Percentiles rank a stretch among this genome's conserved stretches.
Evolutionary conservation across 2,888 invertebrate genomes (phyloP).

Genomic region (Acrocyrtus sp.): DNA sequence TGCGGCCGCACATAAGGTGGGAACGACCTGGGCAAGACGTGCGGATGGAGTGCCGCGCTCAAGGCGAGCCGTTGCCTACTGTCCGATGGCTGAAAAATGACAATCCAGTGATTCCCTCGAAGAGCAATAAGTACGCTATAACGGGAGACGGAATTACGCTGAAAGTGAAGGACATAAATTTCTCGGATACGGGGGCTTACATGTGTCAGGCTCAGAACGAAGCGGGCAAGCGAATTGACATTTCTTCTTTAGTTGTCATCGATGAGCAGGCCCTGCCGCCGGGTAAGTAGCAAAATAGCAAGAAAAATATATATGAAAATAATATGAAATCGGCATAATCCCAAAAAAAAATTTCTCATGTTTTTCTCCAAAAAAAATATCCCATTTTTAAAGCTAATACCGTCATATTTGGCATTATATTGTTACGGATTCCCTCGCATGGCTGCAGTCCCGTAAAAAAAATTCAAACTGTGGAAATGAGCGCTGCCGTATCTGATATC

Average conservation of each 20-base stretch:
- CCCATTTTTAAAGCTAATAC: too few relatives aligned
- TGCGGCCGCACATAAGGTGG: slow-evolving; percentile 77
- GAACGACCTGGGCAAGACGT: slow-evolving; percentile 76
- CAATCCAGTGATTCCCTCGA: slow-evolving; percentile 71
- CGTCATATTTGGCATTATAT: too few relatives aligned
- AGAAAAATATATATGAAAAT: too few relatives aligned
- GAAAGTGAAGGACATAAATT: slow-evolving; percentile 73
- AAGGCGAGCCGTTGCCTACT: slow-evolving; percentile 47
- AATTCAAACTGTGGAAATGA: too few relatives aligned
- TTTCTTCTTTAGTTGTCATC: slow-evolving; percentile 78
- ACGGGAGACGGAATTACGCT: slow-evolving; percentile 76
- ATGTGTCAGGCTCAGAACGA: slow-evolving; percentile 79
- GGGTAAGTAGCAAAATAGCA: slow-evolving; percentile 48
- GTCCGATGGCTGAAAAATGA: slow-evolving; percentile 80
- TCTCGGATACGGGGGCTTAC: slow-evolving; percentile 80
- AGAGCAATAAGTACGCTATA: slow-evolving; percentile 73
- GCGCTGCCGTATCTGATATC: too few relatives aligned
- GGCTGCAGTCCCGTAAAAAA: too few relatives aligned
- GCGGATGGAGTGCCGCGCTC: slow-evolving; percentile 72
- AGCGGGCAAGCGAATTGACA: slow-evolving; percentile 76
- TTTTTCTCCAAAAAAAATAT: too few relatives aligned
- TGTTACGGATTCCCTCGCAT: too few relatives aligned
- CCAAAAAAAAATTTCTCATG: too few relatives aligned
- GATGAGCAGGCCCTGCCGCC: slow-evolving; percentile 76
- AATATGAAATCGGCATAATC: too few relatives aligned